These are phyloP conservation scores for Sminthopsis crassicaudata DNA, from an alignment of 2,113 vertebrate genomes.

Conservation along the genomic window DNA sequence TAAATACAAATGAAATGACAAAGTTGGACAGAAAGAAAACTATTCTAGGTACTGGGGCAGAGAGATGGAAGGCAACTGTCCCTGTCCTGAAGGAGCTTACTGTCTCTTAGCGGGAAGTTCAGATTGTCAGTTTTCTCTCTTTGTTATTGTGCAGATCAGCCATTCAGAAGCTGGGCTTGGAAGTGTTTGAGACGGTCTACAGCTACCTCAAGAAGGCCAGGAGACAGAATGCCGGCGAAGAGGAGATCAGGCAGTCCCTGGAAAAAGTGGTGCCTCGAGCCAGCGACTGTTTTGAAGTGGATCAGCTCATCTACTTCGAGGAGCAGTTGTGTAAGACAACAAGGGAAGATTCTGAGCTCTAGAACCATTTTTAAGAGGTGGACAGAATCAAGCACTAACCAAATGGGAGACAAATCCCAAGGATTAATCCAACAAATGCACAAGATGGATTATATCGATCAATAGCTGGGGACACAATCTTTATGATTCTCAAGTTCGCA, in stretches of 20 bases:
- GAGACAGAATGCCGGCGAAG: constrained; percentile 76
- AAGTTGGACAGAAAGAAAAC: not conserved
- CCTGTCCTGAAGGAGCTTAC: not conserved
- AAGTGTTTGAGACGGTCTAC: constrained; percentile 86
- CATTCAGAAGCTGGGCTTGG: constrained; percentile 82
- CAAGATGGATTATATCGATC: not conserved
- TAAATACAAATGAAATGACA: not conserved
- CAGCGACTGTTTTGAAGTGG: constrained; percentile 87
- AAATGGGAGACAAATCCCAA: not conserved
- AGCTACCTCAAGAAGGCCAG: constrained; percentile 84
- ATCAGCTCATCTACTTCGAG: constrained; percentile 91
- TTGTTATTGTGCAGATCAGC: constrained; percentile 81
- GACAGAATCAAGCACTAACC: not conserved
- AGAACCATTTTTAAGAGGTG: not conserved
- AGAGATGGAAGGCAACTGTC: not conserved
- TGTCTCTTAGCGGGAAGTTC: not conserved
- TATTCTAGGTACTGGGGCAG: not conserved
- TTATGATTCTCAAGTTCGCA: not conserved
- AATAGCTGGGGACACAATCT: not conserved
- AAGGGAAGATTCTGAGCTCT: not conserved
- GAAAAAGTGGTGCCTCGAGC: constrained; percentile 80
- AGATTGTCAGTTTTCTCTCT: not conserved
- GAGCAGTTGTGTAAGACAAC: constrained; percentile 80
- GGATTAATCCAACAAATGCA: not conserved
- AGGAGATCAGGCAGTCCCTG: constrained; percentile 77